Percentiles rank a stretch among this genome's conserved stretches.
Conservation (phyloP, 2,113 vertebrate species). For the Chaetodon auriga region DNA sequence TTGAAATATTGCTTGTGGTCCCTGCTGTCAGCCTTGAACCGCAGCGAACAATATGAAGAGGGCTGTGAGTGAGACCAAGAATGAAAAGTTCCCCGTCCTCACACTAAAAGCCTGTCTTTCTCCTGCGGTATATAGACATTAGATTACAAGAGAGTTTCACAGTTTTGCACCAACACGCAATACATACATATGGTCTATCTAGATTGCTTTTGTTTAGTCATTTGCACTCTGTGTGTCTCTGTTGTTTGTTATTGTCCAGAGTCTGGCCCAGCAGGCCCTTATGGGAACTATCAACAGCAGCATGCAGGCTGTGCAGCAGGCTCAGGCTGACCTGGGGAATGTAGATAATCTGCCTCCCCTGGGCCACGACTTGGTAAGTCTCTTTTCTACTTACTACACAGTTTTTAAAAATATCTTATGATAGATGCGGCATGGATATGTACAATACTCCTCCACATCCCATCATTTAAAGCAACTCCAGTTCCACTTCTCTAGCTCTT, state of each 20-base stretch:
- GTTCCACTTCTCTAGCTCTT: slow-evolving; percentile 8
- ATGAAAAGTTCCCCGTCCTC: neutral
- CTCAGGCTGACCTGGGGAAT: slow-evolving; percentile 92
- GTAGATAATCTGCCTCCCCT: slow-evolving; percentile 94
- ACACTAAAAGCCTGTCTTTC: slow-evolving; percentile 22
- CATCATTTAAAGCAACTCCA: neutral
- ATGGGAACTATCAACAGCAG: slow-evolving; percentile 99
- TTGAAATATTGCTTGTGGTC: slow-evolving; percentile 15
- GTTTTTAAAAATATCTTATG: slow-evolving; percentile 13
- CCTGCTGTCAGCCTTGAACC: slow-evolving; percentile 9
- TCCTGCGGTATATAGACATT: slow-evolving; percentile 27
- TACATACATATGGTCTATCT: neutral
- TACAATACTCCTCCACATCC: neutral
- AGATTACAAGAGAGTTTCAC: slow-evolving; percentile 9
- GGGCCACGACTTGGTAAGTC: slow-evolving; percentile 95
- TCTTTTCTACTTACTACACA: neutral
- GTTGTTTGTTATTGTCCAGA: slow-evolving; percentile 83
- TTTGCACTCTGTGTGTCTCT: slow-evolving; percentile 26
- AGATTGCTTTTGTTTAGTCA: slow-evolving; percentile 29
- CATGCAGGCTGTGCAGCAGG: slow-evolving; percentile 97
- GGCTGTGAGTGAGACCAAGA: neutral
- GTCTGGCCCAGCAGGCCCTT: slow-evolving; percentile 96
- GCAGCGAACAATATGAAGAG: slow-evolving; percentile 17
- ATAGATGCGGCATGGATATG: slow-evolving; percentile 1
- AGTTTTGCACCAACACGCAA: neutral